Conservation (phyloP, 2,888 invertebrate genomes). For the Melinaea menophilus region DNA sequence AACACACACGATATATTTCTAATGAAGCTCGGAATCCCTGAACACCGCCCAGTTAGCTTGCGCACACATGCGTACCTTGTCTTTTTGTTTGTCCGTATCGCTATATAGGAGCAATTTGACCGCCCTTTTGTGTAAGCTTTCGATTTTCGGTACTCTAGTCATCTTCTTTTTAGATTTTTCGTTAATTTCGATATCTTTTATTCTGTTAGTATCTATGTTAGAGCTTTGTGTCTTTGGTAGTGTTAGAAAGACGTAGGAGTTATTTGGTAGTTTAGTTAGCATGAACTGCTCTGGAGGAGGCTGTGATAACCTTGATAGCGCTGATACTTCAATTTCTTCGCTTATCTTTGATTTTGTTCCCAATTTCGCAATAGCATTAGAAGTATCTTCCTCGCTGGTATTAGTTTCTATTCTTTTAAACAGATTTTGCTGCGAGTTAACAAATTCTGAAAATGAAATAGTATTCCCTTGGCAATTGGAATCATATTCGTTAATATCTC, state of each 20-base stretch:
- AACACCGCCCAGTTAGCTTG: constrained; percentile 32
- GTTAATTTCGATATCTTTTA: constrained; percentile 37
- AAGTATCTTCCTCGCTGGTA: constrained; percentile 11
- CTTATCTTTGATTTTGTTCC: not conserved
- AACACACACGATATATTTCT: constrained; percentile 13
- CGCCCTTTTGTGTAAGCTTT: constrained; percentile 45
- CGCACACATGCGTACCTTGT: constrained; percentile 35
- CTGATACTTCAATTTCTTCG: constrained; percentile 4
- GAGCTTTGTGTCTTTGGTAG: constrained; percentile 50
- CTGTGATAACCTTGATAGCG: constrained; percentile 2
- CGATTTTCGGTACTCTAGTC: constrained; percentile 24
- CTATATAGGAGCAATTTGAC: constrained; percentile 58
- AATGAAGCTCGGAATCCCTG: constrained; percentile 49
- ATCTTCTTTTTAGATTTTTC: constrained; percentile 31
- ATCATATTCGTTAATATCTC: not conserved
- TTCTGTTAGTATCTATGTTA: constrained; percentile 32
- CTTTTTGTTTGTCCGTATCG: constrained; percentile 43
- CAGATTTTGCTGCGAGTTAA: constrained; percentile 19
- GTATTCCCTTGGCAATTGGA: not conserved
- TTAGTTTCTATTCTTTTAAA: constrained; percentile 20
- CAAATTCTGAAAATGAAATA: constrained; percentile 18
- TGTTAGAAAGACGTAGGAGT: constrained; percentile 60
- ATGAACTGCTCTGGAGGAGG: constrained; percentile 33
- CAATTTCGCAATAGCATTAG: not conserved
- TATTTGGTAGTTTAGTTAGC: constrained; percentile 51